Base-by-base conservation (phyloP, 2,888 invertebrate genomes). In the Protophormia terraenovae region DNA sequence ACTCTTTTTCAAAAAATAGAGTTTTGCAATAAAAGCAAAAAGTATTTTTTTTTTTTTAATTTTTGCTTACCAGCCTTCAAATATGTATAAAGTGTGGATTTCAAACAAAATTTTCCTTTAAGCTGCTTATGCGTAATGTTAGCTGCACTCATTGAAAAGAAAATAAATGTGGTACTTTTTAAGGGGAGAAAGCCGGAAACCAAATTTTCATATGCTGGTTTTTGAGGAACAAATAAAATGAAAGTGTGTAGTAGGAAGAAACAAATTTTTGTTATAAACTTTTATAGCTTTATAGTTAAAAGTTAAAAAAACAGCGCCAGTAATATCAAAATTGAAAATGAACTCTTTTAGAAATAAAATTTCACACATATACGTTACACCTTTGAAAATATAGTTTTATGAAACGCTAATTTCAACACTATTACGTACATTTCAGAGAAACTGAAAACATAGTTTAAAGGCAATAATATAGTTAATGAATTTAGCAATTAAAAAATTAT, bases 221-320 rank as follows among this genome's bases (percentile, higher is more conserved):
- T 38, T 62, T 62, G 32, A 12, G 0, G 7, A n/a, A 7, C n/a
- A 73, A 53, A 78, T 47, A 38, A 2, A 12, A 3, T 38, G 38
- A 35, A 47, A 50, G 7, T 14, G 2, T 16, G 3, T 24, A 10
- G 50, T 12, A 53, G 41, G 41, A 41, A 62, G 16, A 79, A 41
- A 53, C 29, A 78, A 79, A 72, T 35, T 45, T 64, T 62, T 64
- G 71, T 32, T 53, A 22, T 45, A 64, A 80, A 72, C 27, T 55
- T 79, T 45, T 69, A 47, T 24, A 16, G 45, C 64, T 79, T 64
- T 27, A 16, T 24, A 58, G 38, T 12, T 5, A 24, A 24, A 60
- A 41, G 4, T 8, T 10, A 24, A 67, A 24, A n/a, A 47, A n/a
- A n/a, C n/a, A n/a, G n/a, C n/a, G n/a, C n/a, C n/a, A n/a, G n/a